Evolutionary conservation across 2,113 vertebrate species (phyloP), one percentile per base, ranked within the genome.

Genomic region (Oreochromis tanganicae): DNA sequence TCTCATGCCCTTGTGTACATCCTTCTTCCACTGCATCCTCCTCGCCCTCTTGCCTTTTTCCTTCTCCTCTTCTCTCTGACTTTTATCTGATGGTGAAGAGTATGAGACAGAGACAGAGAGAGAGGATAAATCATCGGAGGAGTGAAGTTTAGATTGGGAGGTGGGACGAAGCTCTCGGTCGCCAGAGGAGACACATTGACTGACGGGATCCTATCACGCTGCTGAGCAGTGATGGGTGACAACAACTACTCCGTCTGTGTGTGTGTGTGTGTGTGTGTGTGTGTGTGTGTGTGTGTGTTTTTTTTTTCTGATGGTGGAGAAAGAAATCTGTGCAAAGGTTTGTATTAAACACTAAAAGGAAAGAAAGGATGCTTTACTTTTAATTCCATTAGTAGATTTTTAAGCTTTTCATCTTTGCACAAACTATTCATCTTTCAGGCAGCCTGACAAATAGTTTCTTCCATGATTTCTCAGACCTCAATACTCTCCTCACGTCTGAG

Each of bases 131-230:
- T 85, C 8, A 61, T 6, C 14, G 19, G 24, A 63, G 81, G 71
- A 63, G 80, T 63, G 78, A 55, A 21, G 80, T 82, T 85, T 46
- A 88, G 85, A 87, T 83, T 84, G 75, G 55, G 75, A 75, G 87
- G 86, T 12, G 80, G 82, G 83, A 36, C 13, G 4, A 34, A 75
- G 61, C 52, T 21, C 56, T 73, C 2, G 4, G 46, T 89, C 4
- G 21, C 63, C 32, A 8, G 3, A 32, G 83, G 83, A 83, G 75
- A 81, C 55, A 13, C n/a, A 34, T 6, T 86, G 85, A 91, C 81
- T 91, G 91, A 92, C 87, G 13, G 87, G 55, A 84, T 80, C 80
- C 89, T 54, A 59, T 89, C 81, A 82, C 11, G 17, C 85, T 21
- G 80, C 81, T 50, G 83, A 88, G 57, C 41, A 46, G n/a, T 80